Conservation (phyloP, 2,888 invertebrate species). For the Mayetiola destructor region DNA sequence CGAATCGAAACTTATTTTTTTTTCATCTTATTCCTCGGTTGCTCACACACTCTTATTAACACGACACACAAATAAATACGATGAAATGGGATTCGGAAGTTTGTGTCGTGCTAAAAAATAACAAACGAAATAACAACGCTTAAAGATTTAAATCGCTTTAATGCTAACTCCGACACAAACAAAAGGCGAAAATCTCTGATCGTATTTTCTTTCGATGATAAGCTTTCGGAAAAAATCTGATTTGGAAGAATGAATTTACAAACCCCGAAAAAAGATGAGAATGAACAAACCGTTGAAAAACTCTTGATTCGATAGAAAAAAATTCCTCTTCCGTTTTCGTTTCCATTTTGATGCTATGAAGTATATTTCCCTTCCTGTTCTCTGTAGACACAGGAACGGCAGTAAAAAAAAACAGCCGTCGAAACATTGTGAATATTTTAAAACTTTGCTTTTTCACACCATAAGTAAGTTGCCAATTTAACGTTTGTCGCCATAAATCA, state of each 20-base stretch:
- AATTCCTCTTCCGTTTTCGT: neutral
- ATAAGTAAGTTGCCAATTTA: conserved; percentile 13
- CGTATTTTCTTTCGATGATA: conserved; percentile 1
- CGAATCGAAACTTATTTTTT: too few relatives aligned
- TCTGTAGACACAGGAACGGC: neutral
- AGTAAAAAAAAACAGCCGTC: neutral
- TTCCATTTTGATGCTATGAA: neutral
- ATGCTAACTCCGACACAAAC: conserved; percentile 4
- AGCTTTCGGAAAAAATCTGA: conserved; percentile 1
- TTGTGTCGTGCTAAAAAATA: neutral
- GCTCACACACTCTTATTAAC: too few relatives aligned
- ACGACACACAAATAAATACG: too few relatives aligned
- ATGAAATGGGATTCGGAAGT: neutral
- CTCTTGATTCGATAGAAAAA: too few relatives aligned
- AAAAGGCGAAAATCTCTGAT: neutral
- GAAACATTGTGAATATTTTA: conserved; percentile 11
- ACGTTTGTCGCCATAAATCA: conserved; percentile 10
- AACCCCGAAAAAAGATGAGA: too few relatives aligned
- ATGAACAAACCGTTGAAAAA: too few relatives aligned
- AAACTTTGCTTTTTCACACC: conserved; percentile 9
- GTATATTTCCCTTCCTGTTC: too few relatives aligned
- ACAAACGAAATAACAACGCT: neutral
- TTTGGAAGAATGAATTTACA: too few relatives aligned
- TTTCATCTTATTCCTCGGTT: too few relatives aligned
- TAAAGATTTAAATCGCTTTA: conserved; percentile 7